Evolutionary conservation across 2,888 invertebrate genomes (phyloP).

Genomic region (Troides aeacus): DNA sequence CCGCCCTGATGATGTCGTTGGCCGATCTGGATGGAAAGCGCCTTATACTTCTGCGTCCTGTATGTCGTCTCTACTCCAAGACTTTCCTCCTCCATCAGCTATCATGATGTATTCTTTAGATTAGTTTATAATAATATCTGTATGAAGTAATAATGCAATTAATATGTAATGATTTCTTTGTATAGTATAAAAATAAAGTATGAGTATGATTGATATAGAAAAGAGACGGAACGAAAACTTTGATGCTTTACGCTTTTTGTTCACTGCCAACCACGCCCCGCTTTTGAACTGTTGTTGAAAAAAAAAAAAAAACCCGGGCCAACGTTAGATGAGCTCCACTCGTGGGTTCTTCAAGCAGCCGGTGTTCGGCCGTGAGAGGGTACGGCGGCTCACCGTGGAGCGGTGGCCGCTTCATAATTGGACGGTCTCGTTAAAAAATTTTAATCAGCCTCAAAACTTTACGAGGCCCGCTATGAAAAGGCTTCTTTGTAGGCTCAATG

Average conservation of each 20-base stretch:
- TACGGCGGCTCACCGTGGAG: slow-evolving; percentile 33
- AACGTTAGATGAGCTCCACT: slow-evolving; percentile 30
- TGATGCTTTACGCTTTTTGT: slow-evolving; percentile 60
- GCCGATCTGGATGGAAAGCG: no score
- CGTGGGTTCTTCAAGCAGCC: slow-evolving; percentile 25
- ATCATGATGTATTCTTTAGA: no score
- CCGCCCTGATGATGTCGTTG: no score
- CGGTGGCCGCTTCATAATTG: slow-evolving; percentile 58
- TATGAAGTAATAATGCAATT: not conserved
- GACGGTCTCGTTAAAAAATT: slow-evolving; percentile 66
- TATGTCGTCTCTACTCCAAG: no score
- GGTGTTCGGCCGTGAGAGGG: slow-evolving; percentile 30
- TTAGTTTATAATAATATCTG: no score
- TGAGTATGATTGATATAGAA: slow-evolving; percentile 43
- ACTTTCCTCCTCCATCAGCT: no score
- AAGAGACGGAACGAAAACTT: slow-evolving; percentile 49
- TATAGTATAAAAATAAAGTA: slow-evolving; percentile 40
- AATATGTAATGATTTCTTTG: not conserved
- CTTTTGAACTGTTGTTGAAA: slow-evolving; percentile 61
- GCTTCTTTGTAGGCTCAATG: slow-evolving; percentile 61
- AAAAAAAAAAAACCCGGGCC: slow-evolving; percentile 33
- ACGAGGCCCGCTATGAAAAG: slow-evolving; percentile 63
- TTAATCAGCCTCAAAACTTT: slow-evolving; percentile 70
- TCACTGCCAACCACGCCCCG: slow-evolving; percentile 54
- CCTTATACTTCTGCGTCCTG: no score